Conservation (phyloP, 2,888 invertebrate genomes). For the Ditylenchus weischeri region DNA sequence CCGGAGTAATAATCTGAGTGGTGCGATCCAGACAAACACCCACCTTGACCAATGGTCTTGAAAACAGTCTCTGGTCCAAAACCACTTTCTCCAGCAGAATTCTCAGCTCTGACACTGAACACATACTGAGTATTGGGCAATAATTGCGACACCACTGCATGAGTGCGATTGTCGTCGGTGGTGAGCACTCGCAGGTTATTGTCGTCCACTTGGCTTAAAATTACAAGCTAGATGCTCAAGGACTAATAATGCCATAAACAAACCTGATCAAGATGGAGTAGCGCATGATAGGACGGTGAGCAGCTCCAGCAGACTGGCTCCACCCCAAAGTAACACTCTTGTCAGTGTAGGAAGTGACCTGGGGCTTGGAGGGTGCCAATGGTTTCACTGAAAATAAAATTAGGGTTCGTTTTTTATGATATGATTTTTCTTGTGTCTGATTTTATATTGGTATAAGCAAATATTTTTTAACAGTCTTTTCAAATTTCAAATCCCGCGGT, state of each 20-base stretch:
- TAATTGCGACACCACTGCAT: slow-evolving; percentile 13
- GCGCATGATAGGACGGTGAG: slow-evolving; percentile 39
- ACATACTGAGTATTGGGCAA: slow-evolving; percentile 41
- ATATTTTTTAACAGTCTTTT: no score
- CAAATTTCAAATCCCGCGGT: no score
- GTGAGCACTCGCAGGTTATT: slow-evolving; percentile 38
- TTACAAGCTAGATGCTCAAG: background rate
- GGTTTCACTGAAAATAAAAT: slow-evolving; percentile 1
- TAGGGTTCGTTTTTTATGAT: no score
- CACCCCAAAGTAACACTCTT: slow-evolving; percentile 46
- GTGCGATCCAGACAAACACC: slow-evolving; percentile 7
- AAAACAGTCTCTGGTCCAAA: slow-evolving; percentile 52
- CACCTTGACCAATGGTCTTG: slow-evolving; percentile 44
- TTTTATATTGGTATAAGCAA: no score
- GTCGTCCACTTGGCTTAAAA: slow-evolving; percentile 35
- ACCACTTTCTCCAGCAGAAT: slow-evolving; percentile 50
- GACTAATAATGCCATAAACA: background rate
- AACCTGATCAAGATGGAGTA: slow-evolving; percentile 43
- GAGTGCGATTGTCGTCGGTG: slow-evolving; percentile 38
- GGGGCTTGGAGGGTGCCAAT: slow-evolving; percentile 1
- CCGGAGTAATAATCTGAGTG: no score
- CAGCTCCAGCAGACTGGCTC: slow-evolving; percentile 40
- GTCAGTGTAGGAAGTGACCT: slow-evolving; percentile 40
- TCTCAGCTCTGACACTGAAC: slow-evolving; percentile 49
- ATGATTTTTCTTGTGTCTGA: no score